These are phyloP conservation scores for Xerus inauris DNA, from an alignment of 2,113 vertebrate species.

Conservation along the genomic window DNA sequence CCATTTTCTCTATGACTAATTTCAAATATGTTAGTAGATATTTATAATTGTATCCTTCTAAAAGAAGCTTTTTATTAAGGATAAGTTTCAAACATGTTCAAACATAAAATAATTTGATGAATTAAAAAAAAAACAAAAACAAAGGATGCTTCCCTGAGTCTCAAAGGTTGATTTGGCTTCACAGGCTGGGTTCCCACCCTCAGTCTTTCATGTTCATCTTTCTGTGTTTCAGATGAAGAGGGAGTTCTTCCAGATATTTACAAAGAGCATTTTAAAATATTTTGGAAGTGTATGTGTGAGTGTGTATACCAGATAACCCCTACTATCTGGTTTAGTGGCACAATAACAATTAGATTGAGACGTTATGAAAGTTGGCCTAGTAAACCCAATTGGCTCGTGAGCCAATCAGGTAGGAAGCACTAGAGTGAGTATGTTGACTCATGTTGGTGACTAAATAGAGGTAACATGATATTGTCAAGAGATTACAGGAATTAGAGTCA, in stretches of 20 bases:
- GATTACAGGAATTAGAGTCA: not conserved
- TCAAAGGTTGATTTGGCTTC: not conserved
- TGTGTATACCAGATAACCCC: no score
- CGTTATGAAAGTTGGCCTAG: not conserved
- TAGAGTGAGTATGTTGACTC: not conserved
- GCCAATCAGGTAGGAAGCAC: not conserved
- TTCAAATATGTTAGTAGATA: conserved; percentile 12
- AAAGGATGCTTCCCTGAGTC: not conserved
- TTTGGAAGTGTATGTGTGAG: not conserved
- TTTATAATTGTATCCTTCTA: not conserved
- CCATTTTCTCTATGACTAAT: not conserved
- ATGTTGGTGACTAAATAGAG: not conserved
- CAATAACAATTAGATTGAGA: not conserved
- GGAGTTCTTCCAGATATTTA: not conserved
- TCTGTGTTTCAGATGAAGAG: not conserved
- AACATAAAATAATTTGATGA: not conserved
- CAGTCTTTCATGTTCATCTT: not conserved
- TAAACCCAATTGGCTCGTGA: not conserved
- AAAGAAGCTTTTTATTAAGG: not conserved
- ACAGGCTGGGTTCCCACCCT: not conserved
- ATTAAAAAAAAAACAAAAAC: not conserved
- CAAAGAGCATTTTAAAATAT: not conserved
- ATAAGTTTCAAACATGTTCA: not conserved
- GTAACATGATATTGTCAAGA: not conserved
- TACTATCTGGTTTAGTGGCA: not conserved